Conservation (phyloP, 2,888 invertebrate genomes). For the Diarsia brunnea region DNA sequence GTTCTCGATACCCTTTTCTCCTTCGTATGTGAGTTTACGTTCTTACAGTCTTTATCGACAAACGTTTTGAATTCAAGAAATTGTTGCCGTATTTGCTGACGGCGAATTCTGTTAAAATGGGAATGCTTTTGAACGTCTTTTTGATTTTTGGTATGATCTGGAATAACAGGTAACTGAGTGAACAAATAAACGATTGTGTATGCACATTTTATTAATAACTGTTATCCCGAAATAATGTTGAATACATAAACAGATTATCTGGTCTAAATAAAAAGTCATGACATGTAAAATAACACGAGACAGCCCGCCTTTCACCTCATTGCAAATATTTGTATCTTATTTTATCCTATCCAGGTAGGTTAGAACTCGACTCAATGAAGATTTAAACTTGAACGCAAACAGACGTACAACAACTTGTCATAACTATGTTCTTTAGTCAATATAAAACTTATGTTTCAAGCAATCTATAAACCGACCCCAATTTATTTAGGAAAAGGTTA, state of each 20-base stretch:
- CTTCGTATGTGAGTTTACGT: conserved; percentile 53
- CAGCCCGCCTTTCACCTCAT: not conserved
- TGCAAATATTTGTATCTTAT: not conserved
- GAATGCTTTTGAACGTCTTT: conserved; percentile 37
- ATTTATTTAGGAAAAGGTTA: no score
- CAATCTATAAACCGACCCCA: not conserved
- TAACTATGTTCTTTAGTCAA: not conserved
- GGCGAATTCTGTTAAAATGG: conserved; percentile 29
- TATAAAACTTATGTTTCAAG: not conserved
- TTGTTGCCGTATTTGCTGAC: conserved; percentile 56
- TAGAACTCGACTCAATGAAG: not conserved
- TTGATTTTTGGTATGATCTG: conserved; percentile 14
- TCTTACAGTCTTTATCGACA: conserved; percentile 58
- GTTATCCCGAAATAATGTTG: not conserved
- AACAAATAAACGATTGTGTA: not conserved
- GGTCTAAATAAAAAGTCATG: not conserved
- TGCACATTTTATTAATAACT: not conserved
- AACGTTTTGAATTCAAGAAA: conserved; percentile 55
- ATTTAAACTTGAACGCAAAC: not conserved
- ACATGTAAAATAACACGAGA: not conserved
- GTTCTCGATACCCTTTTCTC: conserved; percentile 56
- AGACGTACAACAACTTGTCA: not conserved
- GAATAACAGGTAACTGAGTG: conserved; percentile 1
- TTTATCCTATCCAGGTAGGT: not conserved
- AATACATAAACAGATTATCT: not conserved